Conservation (phyloP, 35 echinoderm and acorn worm species). For the Lytechinus variegatus region DNA sequence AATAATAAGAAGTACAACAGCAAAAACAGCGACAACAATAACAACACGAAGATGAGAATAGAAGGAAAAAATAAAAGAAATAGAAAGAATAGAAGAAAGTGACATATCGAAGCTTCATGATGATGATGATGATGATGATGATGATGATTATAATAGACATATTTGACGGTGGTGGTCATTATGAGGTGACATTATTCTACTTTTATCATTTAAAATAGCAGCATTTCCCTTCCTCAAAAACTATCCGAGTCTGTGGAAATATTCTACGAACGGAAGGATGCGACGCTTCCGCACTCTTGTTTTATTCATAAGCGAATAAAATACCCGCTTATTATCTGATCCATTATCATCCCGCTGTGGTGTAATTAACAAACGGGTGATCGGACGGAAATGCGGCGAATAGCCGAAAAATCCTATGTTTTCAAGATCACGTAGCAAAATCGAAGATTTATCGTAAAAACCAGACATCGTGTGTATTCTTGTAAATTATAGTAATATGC, state of each 20-base stretch:
- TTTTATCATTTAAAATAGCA: background rate
- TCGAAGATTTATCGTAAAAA: too few species aligned
- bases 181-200: background rate
- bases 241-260: background rate
- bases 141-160: too few species aligned
- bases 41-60: too few species aligned
- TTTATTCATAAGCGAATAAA: background rate
- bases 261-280: background rate
- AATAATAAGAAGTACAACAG: too few species aligned
- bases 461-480: too few species aligned
- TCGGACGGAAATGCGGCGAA: background rate
- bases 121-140: too few species aligned
- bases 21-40: too few species aligned
- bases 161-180: background rate
- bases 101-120: too few species aligned
- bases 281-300: background rate
- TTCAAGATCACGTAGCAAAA: too few species aligned
- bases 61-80: too few species aligned
- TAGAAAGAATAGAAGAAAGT: too few species aligned
- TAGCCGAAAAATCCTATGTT: background rate
- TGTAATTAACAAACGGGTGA: background rate
- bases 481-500: too few species aligned
- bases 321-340: slow-evolving; percentile 6
- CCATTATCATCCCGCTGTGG: background rate
- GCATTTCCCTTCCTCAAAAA: background rate